A percentile compares a stretch with the other conserved stretches of the same genome.
These are phyloP conservation scores for Drosophila mulleri DNA, from an alignment of 2,888 invertebrate species.

Conservation along the genomic window DNA sequence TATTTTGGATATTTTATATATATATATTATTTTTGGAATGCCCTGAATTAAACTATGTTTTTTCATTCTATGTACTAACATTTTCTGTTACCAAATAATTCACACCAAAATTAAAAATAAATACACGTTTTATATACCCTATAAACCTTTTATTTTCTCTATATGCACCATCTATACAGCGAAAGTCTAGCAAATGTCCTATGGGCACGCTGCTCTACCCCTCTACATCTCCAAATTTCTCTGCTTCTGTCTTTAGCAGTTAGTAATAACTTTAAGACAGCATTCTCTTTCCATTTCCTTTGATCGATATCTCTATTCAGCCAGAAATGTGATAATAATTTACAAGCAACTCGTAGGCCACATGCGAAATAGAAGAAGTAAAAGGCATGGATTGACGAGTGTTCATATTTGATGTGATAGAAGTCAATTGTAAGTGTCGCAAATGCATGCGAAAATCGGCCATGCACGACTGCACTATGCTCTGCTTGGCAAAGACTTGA, in stretches of 20 bases:
- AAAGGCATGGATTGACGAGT: not conserved
- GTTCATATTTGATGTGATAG: slow-evolving; percentile 13
- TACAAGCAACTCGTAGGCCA: slow-evolving; percentile 7
- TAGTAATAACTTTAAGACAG: not conserved
- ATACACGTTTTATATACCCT: too few species aligned
- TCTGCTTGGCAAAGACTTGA: not conserved
- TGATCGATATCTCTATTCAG: not conserved
- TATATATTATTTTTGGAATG: too few species aligned
- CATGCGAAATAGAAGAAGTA: not conserved
- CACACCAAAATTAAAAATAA: too few species aligned
- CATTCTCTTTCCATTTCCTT: not conserved
- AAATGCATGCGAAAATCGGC: not conserved
- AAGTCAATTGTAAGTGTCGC: slow-evolving; percentile 18
- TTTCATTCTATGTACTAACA: too few species aligned
- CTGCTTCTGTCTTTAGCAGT: not conserved
- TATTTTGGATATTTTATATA: too few species aligned
- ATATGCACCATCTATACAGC: too few species aligned
- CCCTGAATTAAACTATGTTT: too few species aligned
- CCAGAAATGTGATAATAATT: slow-evolving; percentile 11
- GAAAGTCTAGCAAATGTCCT: not conserved
- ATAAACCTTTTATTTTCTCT: too few species aligned
- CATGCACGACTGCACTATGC: not conserved
- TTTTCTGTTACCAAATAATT: too few species aligned
- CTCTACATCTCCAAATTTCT: not conserved
- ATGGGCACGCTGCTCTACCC: not conserved